phyloP scores from a whole-genome alignment of 2,888 invertebrate species.

The Trachelus tabidus region DNA sequence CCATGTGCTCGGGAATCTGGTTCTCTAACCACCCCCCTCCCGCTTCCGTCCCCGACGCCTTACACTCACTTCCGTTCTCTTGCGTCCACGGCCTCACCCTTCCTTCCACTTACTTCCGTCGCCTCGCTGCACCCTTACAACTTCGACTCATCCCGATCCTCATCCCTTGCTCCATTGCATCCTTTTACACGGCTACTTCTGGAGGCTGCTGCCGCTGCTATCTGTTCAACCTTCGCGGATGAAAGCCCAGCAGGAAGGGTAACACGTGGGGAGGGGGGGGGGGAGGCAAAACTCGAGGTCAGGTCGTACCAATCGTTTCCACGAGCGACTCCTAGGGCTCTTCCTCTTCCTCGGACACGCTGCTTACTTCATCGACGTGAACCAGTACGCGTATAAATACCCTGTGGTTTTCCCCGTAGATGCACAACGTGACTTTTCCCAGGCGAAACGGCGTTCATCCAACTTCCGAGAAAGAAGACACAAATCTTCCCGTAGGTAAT shows the following conservation, averaged over 20 bases:
- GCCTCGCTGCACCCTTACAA: neutral
- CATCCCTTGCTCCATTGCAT: neutral
- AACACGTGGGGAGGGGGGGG: neutral
- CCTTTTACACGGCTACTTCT: neutral
- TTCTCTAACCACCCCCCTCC: neutral
- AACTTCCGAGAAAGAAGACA: slow-evolving; percentile 13
- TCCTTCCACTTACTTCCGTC: neutral
- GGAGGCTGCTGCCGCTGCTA: neutral
- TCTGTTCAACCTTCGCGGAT: neutral
- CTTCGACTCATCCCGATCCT: neutral
- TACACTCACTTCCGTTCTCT: neutral
- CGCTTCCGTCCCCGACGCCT: neutral
- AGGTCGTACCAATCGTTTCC: neutral
- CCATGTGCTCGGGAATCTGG: slow-evolving; percentile 28
- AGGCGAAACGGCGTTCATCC: neutral
- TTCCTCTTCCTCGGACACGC: neutral
- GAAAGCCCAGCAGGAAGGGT: neutral
- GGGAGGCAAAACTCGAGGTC: neutral
- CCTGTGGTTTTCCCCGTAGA: neutral
- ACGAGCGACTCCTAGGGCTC: neutral
- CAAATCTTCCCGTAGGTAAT: slow-evolving; percentile 27
- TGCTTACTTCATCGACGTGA: neutral
- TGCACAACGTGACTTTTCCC: neutral
- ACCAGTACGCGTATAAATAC: neutral
- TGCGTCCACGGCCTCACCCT: neutral